Conservation (phyloP, 2,113 vertebrate species). For the Neolamprologus brichardi region DNA sequence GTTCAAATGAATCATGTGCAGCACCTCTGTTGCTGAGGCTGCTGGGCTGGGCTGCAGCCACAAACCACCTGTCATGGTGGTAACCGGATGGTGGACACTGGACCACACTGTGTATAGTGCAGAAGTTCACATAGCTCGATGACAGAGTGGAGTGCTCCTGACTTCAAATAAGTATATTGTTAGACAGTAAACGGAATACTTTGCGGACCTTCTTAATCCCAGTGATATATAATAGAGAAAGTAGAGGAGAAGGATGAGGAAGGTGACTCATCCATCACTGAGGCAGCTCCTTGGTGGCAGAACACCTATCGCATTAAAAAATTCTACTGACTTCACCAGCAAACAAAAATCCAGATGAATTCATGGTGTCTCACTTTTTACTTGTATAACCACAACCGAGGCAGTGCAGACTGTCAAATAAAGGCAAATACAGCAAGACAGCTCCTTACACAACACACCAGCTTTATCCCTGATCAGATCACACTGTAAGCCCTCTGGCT, state of each 20-base stretch:
- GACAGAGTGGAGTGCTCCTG: background rate
- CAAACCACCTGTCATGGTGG: background rate
- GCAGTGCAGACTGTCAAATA: background rate
- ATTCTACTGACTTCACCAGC: background rate
- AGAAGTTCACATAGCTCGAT: background rate
- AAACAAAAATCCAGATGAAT: background rate
- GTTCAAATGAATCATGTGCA: background rate
- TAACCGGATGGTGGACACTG: background rate
- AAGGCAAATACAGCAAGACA: background rate
- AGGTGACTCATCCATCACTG: background rate
- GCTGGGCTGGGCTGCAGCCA: background rate
- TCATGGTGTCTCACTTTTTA: background rate
- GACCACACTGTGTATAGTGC: background rate
- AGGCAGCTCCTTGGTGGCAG: background rate
- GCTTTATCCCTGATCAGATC: background rate
- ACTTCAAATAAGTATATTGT: background rate
- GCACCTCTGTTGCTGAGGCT: background rate
- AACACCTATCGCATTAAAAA: background rate
- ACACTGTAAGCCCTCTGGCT: background rate
- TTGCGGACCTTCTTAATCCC: background rate
- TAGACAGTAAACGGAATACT: background rate
- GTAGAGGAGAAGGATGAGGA: background rate
- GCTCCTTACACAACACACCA: background rate
- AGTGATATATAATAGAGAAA: background rate
- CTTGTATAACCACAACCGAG: background rate